Base-by-base conservation (phyloP, 2,888 invertebrate species). In the Megamerina dolium region DNA sequence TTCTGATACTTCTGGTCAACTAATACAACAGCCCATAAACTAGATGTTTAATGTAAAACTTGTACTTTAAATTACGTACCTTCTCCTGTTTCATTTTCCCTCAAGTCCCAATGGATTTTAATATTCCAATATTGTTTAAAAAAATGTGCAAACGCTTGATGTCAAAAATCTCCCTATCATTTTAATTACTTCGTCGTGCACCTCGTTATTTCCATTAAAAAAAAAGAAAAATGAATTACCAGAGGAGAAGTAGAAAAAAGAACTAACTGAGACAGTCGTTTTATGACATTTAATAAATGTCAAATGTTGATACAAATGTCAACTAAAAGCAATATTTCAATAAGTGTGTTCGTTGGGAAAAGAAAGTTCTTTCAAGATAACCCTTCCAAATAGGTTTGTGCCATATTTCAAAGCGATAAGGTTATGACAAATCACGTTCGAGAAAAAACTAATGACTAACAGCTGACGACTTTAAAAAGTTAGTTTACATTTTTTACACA, bases 1-100 rank as follows among this genome's bases (percentile, higher is more conserved):
- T 54, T 56, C 49, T 56, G 54, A 52, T 57, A 51, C 57, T 56
- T 52, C 53, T 59, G 54, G 57, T 57, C 53, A 55, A 53, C 57
- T 53, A n/a, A n/a, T n/a, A 49, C 49, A 38, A 49, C 50, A 59
- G 54, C 56, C 56, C 50, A 42, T 31, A 48, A 45, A 38, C 41
- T 49, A 50, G 48, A 44, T 47, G 48, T 46, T 44, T 42, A 46
- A 47, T 41, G 23, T 31, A 16, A 9, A 14, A 31, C 14, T 16
- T 31, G 9, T 14, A 5, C n/a, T 4, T 31, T 16, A 14, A 31
- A 10, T 13, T 31, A 16, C 31, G 26, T 31, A 38, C 61, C 60
- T 55, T 55, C 55, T 52, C 58, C 53, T 53, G 56, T 60, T 54
- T 59, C 61, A 61, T 61, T 48, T 58, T 21, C 6, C 30, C 38